A percentile compares a stretch with the other conserved stretches of the same genome.
These are phyloP conservation scores for Theonella swinhoei DNA, from an alignment of 37 sponge, comb jelly and placozoan genomes.

Conservation along the genomic window DNA sequence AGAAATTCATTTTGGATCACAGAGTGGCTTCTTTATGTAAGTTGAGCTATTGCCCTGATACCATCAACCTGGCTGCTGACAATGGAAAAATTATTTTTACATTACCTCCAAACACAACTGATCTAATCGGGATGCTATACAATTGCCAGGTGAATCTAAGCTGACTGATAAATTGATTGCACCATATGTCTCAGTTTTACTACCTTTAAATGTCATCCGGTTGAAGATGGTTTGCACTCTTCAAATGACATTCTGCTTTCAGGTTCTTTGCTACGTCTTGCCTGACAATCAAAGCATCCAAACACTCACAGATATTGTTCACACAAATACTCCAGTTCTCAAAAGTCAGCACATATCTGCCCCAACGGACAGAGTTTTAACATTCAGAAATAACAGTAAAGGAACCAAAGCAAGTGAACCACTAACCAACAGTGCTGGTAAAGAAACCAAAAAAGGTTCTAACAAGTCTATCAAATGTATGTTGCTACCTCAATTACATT, in stretches of 20 bases:
- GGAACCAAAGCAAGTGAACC: too few relatives aligned
- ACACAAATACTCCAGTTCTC: not conserved
- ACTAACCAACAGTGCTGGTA: not conserved
- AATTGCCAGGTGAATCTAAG: too few relatives aligned
- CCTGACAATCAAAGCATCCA: too few relatives aligned
- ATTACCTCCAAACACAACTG: too few relatives aligned
- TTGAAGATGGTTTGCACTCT: not conserved
- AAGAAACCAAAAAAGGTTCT: not conserved
- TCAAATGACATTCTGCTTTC: not conserved
- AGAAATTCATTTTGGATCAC: too few relatives aligned
- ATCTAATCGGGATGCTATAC: not conserved
- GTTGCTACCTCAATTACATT: too few relatives aligned
- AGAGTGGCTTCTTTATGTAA: too few relatives aligned
- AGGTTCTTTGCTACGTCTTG: not conserved
- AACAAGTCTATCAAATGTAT: conserved; percentile 10
- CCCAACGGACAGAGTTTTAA: not conserved
- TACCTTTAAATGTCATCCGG: conserved; percentile 5
- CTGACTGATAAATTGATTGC: not conserved
- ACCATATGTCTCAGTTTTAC: not conserved
- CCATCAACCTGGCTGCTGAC: too few relatives aligned
- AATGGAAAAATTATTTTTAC: too few relatives aligned
- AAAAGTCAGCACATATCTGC: not conserved
- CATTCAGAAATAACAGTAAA: not conserved
- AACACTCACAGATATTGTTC: conserved; percentile 3
- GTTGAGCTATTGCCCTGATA: too few relatives aligned